phyloP scores from a whole-genome alignment of 2,113 vertebrate genomes.

The Malurus alboscapulatus region DNA sequence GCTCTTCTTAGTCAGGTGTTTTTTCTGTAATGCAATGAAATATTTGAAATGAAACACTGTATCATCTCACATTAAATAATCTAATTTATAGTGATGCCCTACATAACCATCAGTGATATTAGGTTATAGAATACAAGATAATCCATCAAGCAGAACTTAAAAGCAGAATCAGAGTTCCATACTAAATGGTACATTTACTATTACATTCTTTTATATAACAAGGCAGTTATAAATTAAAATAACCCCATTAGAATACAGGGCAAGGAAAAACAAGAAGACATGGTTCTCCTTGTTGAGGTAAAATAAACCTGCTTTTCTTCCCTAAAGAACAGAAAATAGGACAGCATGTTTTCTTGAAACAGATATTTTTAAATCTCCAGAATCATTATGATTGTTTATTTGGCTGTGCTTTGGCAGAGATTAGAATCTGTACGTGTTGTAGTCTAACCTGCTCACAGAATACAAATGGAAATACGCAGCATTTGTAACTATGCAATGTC shows the following conservation, averaged over 20 bases:
- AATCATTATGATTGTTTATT: slow-evolving; percentile 1
- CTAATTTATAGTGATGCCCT: slow-evolving; percentile 50
- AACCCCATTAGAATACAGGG: slow-evolving; percentile 21
- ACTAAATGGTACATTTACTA: slow-evolving; percentile 41
- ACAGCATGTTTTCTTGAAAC: not conserved
- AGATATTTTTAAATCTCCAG: not conserved
- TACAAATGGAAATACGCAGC: not conserved
- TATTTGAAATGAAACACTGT: slow-evolving; percentile 21
- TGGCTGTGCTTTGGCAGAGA: not conserved
- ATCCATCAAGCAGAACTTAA: slow-evolving; percentile 60
- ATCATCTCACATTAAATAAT: slow-evolving; percentile 51
- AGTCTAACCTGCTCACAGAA: not conserved
- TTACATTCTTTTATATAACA: slow-evolving; percentile 39
- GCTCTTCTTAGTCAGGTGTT: not conserved
- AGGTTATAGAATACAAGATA: slow-evolving; percentile 51
- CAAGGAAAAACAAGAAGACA: not conserved
- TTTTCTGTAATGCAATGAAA: slow-evolving; percentile 29
- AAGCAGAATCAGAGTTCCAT: slow-evolving; percentile 34
- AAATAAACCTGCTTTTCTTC: not conserved
- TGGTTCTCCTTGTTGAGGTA: not conserved
- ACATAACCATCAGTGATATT: slow-evolving; percentile 47
- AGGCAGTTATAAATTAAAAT: slow-evolving; percentile 56
- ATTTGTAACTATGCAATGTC: not conserved
- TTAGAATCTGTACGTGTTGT: not conserved
- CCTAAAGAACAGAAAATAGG: not conserved